Conservation (phyloP, 1,140 invertebrate species). For the Acromyrmex echinatior region DNA sequence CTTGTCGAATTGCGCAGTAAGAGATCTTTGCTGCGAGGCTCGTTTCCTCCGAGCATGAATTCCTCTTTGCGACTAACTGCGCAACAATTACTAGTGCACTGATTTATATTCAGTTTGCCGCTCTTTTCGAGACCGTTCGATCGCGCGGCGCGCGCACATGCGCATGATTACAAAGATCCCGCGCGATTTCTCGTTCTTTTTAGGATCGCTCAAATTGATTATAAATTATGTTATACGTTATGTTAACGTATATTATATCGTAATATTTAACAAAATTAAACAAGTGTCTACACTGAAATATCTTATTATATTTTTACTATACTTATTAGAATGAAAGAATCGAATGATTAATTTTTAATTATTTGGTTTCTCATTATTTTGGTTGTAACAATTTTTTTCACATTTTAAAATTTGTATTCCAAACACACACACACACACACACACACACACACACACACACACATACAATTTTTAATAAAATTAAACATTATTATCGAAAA, state of each 20-base stretch:
- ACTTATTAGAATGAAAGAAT: too few relatives aligned
- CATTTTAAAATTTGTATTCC: background rate
- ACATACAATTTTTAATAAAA: background rate
- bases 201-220: background rate
- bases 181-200: slow-evolving; percentile 1
- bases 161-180: background rate
- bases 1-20: slow-evolving; percentile 33
- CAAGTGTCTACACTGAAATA: too few relatives aligned
- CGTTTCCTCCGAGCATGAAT: background rate
- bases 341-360: too few relatives aligned
- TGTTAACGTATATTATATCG: too few relatives aligned
- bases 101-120: slow-evolving; percentile 68
- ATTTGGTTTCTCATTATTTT: too few relatives aligned
- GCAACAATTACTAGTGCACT: background rate
- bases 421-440: too few relatives aligned
- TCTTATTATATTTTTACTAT: too few relatives aligned
- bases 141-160: background rate
- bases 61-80: slow-evolving; percentile 63
- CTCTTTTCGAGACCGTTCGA: slow-evolving; percentile 70
- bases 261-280: too few relatives aligned
- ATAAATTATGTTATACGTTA: too few relatives aligned
- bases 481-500: background rate
- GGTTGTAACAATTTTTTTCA: too few relatives aligned
- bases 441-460: too few relatives aligned
- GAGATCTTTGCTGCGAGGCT: background rate